Evolutionary conservation across 1,140 invertebrate genomes (phyloP), one percentile per base, ranked within the genome.

Genomic region (Centruroides sculpturatus): DNA sequence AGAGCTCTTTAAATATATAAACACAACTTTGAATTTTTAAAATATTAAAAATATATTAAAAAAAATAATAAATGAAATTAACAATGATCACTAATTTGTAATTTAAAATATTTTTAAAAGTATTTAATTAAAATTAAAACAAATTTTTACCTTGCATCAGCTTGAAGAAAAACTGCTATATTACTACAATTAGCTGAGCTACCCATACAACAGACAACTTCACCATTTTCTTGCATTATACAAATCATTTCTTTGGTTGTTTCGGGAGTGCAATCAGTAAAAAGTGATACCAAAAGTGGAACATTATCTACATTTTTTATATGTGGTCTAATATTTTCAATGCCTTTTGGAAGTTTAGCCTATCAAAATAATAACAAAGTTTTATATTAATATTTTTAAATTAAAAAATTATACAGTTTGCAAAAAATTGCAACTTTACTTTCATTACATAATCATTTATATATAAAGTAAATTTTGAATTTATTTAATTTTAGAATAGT

Each of bases 221-320:
- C 90, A 4, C 89, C 89, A 73, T 94, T 91, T 64, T 95, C 91
- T 76, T 96, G 92, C 91, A 96, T 94, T 56, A 96, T 96, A 61
- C 84, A 81, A 62, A 96, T 79, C 92, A 97, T 96, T 73, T 90
- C 85, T 13, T 82, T 77, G 0, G 90, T 92, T 0, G 87, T 89
- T 69, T 83, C 76, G 9, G 91, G 82, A 6, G 86, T 93, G 75
- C 94, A 98, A 74, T 98, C 95, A 3, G 94, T 98, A 71, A 98
- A 98, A 1, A 98, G 77, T 0, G 92, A 96, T 3, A 98, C 94
- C 51, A 96, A 78, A 10, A 98, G 75, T 2, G 95, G 95, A 47
- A 98, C 94, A 77, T 98, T 98, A 72, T 98, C 95, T 65, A 98
- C 89, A 66, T 87, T 80, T 72, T 94, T 87, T 59, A 98, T 82